Evolutionary conservation across 2,888 invertebrate species (phyloP).

Genomic region (Acronicta alni): DNA sequence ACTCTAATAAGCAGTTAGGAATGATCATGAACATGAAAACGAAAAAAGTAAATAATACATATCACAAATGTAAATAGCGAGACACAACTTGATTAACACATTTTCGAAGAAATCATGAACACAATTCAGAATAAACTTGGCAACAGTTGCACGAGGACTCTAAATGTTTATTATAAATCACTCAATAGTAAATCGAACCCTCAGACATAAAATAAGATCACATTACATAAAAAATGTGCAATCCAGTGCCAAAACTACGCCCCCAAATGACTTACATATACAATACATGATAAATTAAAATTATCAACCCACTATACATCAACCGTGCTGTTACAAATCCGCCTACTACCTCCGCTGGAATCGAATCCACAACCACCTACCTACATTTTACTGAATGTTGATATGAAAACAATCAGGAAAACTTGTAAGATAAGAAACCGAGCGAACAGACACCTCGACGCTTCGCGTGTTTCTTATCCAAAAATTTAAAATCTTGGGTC

Average conservation of each 20-base stretch:
- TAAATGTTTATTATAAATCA: constrained; percentile 28
- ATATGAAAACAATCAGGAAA: constrained; percentile 42
- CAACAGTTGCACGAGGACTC: constrained; percentile 16
- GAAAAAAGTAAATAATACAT: constrained; percentile 6
- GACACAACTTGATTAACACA: constrained; percentile 10
- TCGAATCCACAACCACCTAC: constrained; percentile 47
- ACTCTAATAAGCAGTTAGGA: constrained; percentile 3
- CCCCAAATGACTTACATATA: constrained; percentile 27
- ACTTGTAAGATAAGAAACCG: constrained; percentile 31
- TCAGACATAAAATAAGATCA: constrained; percentile 14
- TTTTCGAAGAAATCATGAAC: constrained; percentile 5
- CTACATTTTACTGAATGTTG: constrained; percentile 46
- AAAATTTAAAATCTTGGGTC: constrained; percentile 51
- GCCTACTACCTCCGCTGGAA: constrained; percentile 46
- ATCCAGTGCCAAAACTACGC: constrained; percentile 36
- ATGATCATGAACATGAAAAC: constrained; percentile 12
- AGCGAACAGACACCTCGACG: constrained; percentile 9
- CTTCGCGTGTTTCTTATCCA: constrained; percentile 46
- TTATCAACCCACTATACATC: constrained; percentile 48
- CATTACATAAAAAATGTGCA: constrained; percentile 23
- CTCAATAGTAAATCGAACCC: constrained; percentile 14
- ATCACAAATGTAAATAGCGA: constrained; percentile 1
- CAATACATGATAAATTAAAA: constrained; percentile 47
- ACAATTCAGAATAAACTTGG: constrained; percentile 21
- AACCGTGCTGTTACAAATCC: constrained; percentile 43